Percentiles rank a stretch among this genome's conserved stretches.
Evolutionary conservation across 1,140 invertebrate genomes (phyloP).

Genomic region (Drosophila oshimai): DNA sequence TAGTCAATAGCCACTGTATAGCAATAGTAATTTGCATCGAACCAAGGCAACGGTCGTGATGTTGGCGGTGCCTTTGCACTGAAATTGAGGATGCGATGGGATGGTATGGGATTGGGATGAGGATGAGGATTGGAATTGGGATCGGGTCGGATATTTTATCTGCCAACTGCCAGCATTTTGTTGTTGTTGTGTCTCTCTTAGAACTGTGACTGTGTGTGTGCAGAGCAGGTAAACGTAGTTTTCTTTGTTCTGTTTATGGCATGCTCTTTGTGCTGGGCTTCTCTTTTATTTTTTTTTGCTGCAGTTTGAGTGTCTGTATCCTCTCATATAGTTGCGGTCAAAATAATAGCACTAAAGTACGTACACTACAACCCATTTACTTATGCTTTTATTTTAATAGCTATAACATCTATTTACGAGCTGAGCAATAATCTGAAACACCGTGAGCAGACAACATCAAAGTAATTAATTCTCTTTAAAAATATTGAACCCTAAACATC

Average conservation of each 20-base stretch:
- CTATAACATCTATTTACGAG: no score
- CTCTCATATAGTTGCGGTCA: not conserved
- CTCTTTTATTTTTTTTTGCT: conserved; percentile 11
- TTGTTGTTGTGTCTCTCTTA: conserved; percentile 25
- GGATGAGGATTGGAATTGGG: conserved; percentile 22
- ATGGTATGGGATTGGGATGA: conserved; percentile 4
- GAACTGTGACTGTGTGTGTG: conserved; percentile 15
- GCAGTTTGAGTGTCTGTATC: conserved; percentile 4
- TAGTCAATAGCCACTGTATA: conserved; percentile 16
- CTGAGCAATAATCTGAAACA: no score
- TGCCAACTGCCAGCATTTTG: conserved; percentile 1
- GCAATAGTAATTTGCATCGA: conserved; percentile 48
- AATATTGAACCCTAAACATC: no score
- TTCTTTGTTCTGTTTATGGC: conserved; percentile 54
- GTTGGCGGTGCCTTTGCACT: conserved; percentile 43
- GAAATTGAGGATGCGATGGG: conserved; percentile 16
- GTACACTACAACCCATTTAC: no score
- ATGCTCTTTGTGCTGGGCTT: conserved; percentile 59
- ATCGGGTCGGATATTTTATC: conserved; percentile 45
- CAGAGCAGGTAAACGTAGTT: conserved; percentile 49
- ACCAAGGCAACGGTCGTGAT: conserved; percentile 21
- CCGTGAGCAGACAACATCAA: no score
- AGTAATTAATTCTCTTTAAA: no score
- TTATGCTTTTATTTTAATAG: no score
- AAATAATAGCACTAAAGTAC: not conserved